phyloP scores from a whole-genome alignment of 2,888 invertebrate species.

The Standfussiana lucernea region DNA sequence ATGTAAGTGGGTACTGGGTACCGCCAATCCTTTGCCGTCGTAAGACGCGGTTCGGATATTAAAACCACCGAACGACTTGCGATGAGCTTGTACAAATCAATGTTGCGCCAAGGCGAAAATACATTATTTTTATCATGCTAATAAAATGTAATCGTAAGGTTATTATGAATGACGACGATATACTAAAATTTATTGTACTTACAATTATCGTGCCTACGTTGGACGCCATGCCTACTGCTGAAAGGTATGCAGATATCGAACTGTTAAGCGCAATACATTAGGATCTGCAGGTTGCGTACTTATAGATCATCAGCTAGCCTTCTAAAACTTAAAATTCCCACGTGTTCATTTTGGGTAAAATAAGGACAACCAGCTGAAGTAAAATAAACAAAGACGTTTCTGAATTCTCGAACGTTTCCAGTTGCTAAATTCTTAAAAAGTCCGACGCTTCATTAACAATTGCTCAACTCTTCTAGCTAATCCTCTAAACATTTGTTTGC shows the following conservation, averaged over 20 bases:
- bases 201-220: constrained; percentile 4
- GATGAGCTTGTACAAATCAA: constrained; percentile 48
- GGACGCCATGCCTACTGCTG: constrained; percentile 20
- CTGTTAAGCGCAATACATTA: background rate
- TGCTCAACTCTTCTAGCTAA: constrained; percentile 43
- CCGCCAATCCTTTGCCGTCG: background rate
- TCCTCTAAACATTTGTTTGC: constrained; percentile 51
- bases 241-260: constrained; percentile 10
- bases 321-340: background rate
- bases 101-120: constrained; percentile 48
- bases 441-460: background rate
- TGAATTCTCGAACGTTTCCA: background rate
- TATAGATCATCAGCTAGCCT: background rate
- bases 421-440: background rate
- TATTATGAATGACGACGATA: constrained; percentile 37
- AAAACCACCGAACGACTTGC: background rate
- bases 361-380: background rate
- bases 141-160: constrained; percentile 51
- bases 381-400: background rate
- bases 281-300: background rate
- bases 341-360: background rate
- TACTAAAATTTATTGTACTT: constrained; percentile 21
- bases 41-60: background rate
- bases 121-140: constrained; percentile 43
- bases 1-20: constrained; percentile 23